phyloP scores from a whole-genome alignment of 2,113 vertebrate species.

The Myotis lucifugus region DNA sequence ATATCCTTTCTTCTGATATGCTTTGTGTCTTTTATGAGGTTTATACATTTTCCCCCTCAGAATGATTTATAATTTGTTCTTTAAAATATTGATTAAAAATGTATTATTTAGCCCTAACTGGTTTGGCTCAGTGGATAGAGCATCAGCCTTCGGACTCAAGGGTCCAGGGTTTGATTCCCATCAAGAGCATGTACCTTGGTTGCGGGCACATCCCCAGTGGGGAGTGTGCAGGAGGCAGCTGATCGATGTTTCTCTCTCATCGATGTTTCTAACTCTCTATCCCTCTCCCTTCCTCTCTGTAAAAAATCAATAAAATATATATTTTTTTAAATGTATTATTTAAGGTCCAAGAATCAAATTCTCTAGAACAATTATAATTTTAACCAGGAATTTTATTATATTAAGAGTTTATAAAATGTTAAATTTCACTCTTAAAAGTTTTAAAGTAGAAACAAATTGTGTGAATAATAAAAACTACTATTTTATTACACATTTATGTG shows the following conservation, averaged over 20 bases:
- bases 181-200: too few species aligned
- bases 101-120: neutral
- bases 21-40: neutral
- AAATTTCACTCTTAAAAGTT: neutral
- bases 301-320: too few species aligned
- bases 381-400: neutral
- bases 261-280: too few species aligned
- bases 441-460: neutral
- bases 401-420: neutral
- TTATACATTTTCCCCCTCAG: neutral
- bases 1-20: neutral
- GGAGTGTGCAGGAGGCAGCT: too few species aligned
- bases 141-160: too few species aligned
- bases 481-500: neutral
- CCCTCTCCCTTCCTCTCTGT: too few species aligned
- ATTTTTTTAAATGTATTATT: neutral
- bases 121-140: too few species aligned
- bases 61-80: neutral
- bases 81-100: constrained; percentile 36
- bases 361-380: neutral
- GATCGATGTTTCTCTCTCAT: too few species aligned
- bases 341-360: neutral
- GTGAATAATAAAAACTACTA: neutral
- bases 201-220: too few species aligned
- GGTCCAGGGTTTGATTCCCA: too few species aligned